phyloP scores from a whole-genome alignment of 2,797 vertebrate species.

The Liasis olivaceus region DNA sequence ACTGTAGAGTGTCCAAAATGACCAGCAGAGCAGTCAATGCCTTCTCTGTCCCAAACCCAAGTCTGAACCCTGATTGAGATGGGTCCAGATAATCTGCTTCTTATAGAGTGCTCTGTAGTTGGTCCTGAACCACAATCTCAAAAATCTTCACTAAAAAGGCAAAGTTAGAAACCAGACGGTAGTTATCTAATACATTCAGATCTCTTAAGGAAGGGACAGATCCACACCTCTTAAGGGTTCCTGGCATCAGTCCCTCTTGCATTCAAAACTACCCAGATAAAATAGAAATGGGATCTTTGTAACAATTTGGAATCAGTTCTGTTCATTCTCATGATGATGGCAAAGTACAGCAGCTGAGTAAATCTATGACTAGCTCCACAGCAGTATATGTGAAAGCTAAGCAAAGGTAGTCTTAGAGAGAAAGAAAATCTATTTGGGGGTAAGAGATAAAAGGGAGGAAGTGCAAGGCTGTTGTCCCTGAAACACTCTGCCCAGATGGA shows the following conservation, averaged over 20 bases:
- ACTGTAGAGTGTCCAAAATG: not conserved
- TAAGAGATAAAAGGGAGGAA: not conserved
- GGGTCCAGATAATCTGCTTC: not conserved
- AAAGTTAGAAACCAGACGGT: not conserved
- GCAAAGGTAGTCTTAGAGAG: not conserved
- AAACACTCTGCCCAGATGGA: not conserved
- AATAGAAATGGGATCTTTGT: not conserved
- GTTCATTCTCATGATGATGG: not conserved
- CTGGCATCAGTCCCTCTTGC: not conserved
- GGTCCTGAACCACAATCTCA: not conserved
- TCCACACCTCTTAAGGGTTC: not conserved
- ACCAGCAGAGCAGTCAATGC: not conserved
- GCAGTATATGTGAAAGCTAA: not conserved
- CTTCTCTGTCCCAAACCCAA: not conserved
- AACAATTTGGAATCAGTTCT: not conserved
- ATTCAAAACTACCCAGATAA: not conserved
- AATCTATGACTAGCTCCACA: not conserved
- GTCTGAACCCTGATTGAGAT: too few relatives aligned
- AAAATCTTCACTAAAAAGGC: not conserved
- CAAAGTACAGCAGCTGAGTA: not conserved
- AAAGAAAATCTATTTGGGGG: not conserved
- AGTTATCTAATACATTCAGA: not conserved
- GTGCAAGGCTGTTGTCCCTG: not conserved
- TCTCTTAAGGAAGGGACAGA: not conserved
- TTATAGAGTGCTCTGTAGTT: not conserved